These are phyloP conservation scores for Arnoldichthys spilopterus DNA, from an alignment of 2,797 vertebrate species.

Conservation along the genomic window DNA sequence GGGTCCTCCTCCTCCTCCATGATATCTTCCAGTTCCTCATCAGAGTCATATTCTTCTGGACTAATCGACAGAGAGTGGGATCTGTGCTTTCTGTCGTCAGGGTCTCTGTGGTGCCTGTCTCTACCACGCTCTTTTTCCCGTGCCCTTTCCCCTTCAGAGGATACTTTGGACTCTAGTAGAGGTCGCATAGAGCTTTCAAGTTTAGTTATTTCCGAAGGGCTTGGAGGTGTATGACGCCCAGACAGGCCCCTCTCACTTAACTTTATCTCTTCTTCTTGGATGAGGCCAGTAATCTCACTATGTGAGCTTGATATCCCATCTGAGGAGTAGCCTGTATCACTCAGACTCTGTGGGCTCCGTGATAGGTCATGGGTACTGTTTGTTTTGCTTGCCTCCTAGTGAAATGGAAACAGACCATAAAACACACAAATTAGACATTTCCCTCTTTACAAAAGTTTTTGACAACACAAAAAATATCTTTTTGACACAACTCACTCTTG, in stretches of 20 bases:
- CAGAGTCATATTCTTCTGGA: constrained; percentile 92
- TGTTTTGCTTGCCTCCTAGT: constrained; percentile 87
- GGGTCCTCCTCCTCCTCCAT: constrained; percentile 92
- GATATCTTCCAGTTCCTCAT: constrained; percentile 94
- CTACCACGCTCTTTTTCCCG: constrained; percentile 73
- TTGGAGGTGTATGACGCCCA: constrained; percentile 84
- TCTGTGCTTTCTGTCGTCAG: constrained; percentile 85
- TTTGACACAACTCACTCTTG: not conserved
- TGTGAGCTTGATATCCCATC: constrained; percentile 98
- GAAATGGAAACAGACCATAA: constrained; percentile 44
- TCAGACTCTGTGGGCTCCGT: constrained; percentile 96
- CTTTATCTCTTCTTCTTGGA: constrained; percentile 95
- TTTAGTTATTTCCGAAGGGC: constrained; percentile 93
- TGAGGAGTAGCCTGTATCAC: constrained; percentile 97
- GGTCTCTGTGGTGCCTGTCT: constrained; percentile 71
- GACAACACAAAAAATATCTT: too few species aligned
- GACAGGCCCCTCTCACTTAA: constrained; percentile 87
- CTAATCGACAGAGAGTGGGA: constrained; percentile 93
- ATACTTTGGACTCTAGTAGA: constrained; percentile 84
- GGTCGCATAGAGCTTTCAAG: constrained; percentile 91
- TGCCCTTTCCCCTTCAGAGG: constrained; percentile 76
- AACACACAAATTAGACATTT: constrained; percentile 36
- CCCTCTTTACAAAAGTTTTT: not conserved
- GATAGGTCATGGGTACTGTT: constrained; percentile 92
- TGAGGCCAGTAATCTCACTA: constrained; percentile 95